A percentile compares a stretch with the other conserved stretches of the same genome.
Evolutionary conservation across 2,888 invertebrate species (phyloP).

Genomic region (Cosmopolites sordidus): DNA sequence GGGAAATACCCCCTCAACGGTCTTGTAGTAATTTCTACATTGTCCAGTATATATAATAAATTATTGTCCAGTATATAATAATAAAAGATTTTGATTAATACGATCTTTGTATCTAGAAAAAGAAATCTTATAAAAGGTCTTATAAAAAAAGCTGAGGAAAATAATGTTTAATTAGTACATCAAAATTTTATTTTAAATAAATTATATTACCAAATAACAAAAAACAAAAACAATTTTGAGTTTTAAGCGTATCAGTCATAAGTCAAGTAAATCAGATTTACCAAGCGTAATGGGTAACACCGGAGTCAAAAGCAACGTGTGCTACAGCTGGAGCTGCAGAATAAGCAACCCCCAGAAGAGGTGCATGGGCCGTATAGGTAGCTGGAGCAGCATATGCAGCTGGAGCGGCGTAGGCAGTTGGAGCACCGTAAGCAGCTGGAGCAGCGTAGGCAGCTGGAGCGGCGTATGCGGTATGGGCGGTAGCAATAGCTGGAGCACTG

Average conservation of each 20-base stretch:
- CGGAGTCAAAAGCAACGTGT: slow-evolving; percentile 55
- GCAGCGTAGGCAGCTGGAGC: slow-evolving; percentile 51
- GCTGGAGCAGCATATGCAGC: slow-evolving; percentile 40
- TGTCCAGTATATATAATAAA: no score
- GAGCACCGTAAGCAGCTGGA: slow-evolving; percentile 1
- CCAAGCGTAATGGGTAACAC: slow-evolving; percentile 33
- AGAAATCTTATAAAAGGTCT: no score
- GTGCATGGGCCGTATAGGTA: slow-evolving; percentile 17
- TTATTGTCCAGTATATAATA: no score
- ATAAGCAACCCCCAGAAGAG: slow-evolving; percentile 47
- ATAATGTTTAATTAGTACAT: no score
- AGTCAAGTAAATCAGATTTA: slow-evolving; percentile 10
- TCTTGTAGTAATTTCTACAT: no score
- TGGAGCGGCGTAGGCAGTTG: slow-evolving; percentile 49
- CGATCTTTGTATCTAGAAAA: no score
- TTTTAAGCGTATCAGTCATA: not conserved
- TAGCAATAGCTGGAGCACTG: slow-evolving; percentile 4
- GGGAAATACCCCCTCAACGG: no score
- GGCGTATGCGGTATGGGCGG: slow-evolving; percentile 35
- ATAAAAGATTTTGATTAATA: no score
- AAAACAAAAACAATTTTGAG: no score
- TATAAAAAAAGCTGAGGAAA: no score
- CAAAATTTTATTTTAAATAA: no score
- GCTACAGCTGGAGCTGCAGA: slow-evolving; percentile 59
- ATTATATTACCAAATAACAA: no score